Conservation (phyloP, 2,113 vertebrate genomes). For the Trichechus manatus region DNA sequence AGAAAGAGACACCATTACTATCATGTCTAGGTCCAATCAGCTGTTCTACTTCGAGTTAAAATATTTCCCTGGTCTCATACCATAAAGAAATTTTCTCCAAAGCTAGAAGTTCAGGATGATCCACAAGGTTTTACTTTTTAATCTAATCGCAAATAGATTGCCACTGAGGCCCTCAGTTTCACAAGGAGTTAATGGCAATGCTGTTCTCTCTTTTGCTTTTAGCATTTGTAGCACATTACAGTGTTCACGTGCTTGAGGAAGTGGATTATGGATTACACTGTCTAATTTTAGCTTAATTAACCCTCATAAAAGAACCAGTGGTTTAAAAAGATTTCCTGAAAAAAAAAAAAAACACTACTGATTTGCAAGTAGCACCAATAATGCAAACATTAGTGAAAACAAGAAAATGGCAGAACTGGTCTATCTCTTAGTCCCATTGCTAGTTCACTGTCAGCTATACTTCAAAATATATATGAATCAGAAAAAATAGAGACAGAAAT, state of each 20-base stretch:
- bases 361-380: background rate
- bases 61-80: background rate
- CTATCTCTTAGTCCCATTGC: background rate
- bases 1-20: background rate
- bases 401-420: background rate
- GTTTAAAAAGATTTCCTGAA: conserved; percentile 24
- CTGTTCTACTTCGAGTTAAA: background rate
- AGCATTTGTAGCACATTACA: background rate
- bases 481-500: background rate
- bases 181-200: background rate
- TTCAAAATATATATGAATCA: background rate
- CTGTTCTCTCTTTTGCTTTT: background rate
- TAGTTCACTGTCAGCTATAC: background rate
- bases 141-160: background rate
- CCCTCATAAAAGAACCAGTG: background rate
- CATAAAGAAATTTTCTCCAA: conserved; percentile 17
- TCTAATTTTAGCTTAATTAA: conserved; percentile 53
- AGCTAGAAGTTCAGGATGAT: conserved; percentile 40
- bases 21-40: background rate
- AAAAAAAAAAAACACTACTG: background rate
- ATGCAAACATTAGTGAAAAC: conserved; percentile 4
- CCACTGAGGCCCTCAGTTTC: background rate
- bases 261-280: background rate
- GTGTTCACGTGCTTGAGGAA: background rate
- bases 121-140: background rate